phyloP scores from a whole-genome alignment of 2,888 invertebrate genomes.

The Volucella inflata region DNA sequence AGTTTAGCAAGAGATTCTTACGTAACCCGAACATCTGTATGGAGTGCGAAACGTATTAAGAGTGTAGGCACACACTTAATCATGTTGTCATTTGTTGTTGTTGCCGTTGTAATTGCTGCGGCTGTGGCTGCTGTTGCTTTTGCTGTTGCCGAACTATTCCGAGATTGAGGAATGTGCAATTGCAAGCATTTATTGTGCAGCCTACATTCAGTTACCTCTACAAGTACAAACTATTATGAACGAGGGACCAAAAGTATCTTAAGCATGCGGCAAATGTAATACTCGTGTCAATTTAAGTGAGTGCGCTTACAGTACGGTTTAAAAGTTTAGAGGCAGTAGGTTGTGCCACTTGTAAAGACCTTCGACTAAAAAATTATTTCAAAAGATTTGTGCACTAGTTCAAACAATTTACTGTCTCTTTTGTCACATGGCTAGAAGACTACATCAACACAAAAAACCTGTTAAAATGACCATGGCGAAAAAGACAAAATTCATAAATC shows the following conservation, averaged over 20 bases:
- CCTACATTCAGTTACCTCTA: conserved; percentile 25
- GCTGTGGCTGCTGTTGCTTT: not conserved
- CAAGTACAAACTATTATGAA: not conserved
- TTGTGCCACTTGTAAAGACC: no score
- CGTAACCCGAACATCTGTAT: conserved; percentile 48
- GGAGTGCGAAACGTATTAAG: conserved; percentile 47
- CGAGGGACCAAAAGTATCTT: conserved; percentile 4
- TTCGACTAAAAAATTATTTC: no score
- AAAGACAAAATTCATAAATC: no score
- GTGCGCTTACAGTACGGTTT: not conserved
- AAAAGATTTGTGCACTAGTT: no score
- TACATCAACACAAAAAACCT: no score
- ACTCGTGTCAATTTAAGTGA: conserved; percentile 39
- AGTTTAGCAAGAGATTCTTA: conserved; percentile 36
- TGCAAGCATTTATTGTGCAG: conserved; percentile 44
- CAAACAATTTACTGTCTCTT: no score
- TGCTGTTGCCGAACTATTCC: not conserved
- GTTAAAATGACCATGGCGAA: no score
- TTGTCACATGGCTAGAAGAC: no score
- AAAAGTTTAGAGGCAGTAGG: not conserved
- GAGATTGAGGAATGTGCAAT: conserved; percentile 42
- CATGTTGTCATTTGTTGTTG: conserved; percentile 30
- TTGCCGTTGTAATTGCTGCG: no score
- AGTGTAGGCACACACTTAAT: conserved; percentile 58
- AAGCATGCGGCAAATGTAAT: conserved; percentile 34